Conservation (phyloP, 2,113 vertebrate genomes). For the Mormoops blainvillei region DNA sequence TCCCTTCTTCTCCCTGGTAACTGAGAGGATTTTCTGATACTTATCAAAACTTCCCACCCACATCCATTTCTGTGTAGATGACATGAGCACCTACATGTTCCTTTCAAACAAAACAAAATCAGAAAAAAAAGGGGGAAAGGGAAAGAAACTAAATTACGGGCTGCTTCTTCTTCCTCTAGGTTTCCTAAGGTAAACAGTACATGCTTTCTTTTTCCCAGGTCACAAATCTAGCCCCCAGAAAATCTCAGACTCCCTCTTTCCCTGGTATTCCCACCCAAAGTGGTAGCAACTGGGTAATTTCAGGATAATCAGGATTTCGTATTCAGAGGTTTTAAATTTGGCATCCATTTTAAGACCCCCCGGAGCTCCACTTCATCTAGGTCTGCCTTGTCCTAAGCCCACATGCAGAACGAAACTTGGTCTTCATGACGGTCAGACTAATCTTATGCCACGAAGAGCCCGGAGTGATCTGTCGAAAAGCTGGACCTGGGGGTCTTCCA, state of each 20-base stretch:
- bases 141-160: not conserved
- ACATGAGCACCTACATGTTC: no score
- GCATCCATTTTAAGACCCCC: slow-evolving; percentile 66
- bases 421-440: slow-evolving; percentile 79
- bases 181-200: not conserved
- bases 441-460: slow-evolving; percentile 80
- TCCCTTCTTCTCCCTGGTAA: not conserved
- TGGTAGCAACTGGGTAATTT: slow-evolving; percentile 54
- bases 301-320: slow-evolving; percentile 64
- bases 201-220: not conserved
- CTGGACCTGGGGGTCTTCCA: slow-evolving; percentile 82
- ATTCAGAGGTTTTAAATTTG: slow-evolving; percentile 38
- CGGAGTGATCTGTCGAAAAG: slow-evolving; percentile 80
- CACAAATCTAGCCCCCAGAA: not conserved
- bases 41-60: not conserved
- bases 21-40: not conserved
- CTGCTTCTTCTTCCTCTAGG: not conserved
- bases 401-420: slow-evolving; percentile 77
- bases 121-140: rapidly evolving
- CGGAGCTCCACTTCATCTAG: slow-evolving; percentile 64
- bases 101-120: not conserved
- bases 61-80: not conserved
- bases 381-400: slow-evolving; percentile 76
- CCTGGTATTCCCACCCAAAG: not conserved
- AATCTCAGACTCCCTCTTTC: not conserved